Percentiles rank a stretch among this genome's conserved stretches.
phyloP scores from a whole-genome alignment of 1,140 invertebrate genomes.

The Micrasema minimum region DNA sequence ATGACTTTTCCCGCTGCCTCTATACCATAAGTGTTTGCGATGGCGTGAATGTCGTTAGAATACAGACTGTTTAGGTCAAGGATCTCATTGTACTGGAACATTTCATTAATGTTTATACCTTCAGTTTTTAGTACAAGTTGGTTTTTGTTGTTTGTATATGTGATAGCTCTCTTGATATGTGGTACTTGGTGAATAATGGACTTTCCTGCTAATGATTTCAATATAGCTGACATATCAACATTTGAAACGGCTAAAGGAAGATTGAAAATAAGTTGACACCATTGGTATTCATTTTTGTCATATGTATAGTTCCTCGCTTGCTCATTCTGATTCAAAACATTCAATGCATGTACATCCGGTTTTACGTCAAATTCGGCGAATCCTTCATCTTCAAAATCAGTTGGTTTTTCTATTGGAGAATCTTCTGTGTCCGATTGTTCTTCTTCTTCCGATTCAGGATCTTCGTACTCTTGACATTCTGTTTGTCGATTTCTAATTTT shows the following conservation, averaged over 20 bases:
- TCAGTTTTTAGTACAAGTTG: constrained; percentile 87
- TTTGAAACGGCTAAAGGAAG: constrained; percentile 74
- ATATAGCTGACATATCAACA: constrained; percentile 82
- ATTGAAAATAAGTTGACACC: constrained; percentile 68
- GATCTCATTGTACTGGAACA: constrained; percentile 84
- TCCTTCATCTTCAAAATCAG: constrained; percentile 60
- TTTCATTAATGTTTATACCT: constrained; percentile 92
- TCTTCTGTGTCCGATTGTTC: constrained; percentile 64
- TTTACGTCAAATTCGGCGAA: constrained; percentile 55
- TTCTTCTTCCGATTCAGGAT: constrained; percentile 66
- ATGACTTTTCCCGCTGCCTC: constrained; percentile 94
- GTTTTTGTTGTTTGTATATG: constrained; percentile 68
- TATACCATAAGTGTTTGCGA: constrained; percentile 92
- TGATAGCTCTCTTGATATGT: constrained; percentile 86
- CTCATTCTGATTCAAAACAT: constrained; percentile 38
- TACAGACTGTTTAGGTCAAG: constrained; percentile 90
- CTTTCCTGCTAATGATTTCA: constrained; percentile 78
- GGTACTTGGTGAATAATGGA: constrained; percentile 84
- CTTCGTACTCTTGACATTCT: constrained; percentile 68
- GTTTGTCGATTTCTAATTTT: constrained; percentile 62
- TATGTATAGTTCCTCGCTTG: constrained; percentile 77
- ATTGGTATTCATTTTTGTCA: constrained; percentile 73
- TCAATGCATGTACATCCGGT: constrained; percentile 52
- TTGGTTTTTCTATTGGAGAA: constrained; percentile 55
- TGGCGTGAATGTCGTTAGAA: constrained; percentile 94